phyloP scores from a whole-genome alignment of 64 coral and sea anemone genomes.

The Porites lutea region DNA sequence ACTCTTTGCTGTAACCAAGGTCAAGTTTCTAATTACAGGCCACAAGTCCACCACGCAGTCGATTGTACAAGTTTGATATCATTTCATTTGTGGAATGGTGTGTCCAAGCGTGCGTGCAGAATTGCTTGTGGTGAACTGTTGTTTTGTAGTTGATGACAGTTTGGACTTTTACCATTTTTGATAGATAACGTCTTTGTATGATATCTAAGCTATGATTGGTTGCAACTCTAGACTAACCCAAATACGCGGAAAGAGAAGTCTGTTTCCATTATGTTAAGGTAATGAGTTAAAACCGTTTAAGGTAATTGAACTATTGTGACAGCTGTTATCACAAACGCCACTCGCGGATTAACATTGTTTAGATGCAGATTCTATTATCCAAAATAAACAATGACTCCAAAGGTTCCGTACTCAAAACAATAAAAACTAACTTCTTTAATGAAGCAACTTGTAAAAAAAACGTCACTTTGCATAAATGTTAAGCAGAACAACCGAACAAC shows the following conservation, averaged over 20 bases:
- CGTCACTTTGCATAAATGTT: constrained; percentile 20
- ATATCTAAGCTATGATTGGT: neutral
- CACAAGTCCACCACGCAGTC: too few relatives aligned
- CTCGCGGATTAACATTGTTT: constrained; percentile 1
- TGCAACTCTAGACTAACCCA: too few relatives aligned
- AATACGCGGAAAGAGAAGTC: neutral
- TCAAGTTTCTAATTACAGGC: too few relatives aligned
- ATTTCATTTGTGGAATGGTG: too few relatives aligned
- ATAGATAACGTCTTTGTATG: neutral
- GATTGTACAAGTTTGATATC: too few relatives aligned
- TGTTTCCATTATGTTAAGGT: neutral
- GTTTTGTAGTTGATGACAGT: too few relatives aligned
- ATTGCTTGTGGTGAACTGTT: too few relatives aligned
- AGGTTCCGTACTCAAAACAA: neutral
- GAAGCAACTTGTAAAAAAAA: neutral
- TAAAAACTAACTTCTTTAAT: neutral
- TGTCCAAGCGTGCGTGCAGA: too few relatives aligned
- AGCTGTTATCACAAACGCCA: neutral
- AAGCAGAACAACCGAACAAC: neutral
- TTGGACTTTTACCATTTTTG: too few relatives aligned
- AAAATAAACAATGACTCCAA: neutral
- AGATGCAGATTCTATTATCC: constrained; percentile 7
- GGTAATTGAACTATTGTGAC: neutral
- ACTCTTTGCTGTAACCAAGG: too few relatives aligned
- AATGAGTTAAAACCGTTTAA: neutral